A percentile compares a stretch with the other conserved stretches of the same genome.
phyloP scores from a whole-genome alignment of 2,113 vertebrate genomes.

The Progne subis region DNA sequence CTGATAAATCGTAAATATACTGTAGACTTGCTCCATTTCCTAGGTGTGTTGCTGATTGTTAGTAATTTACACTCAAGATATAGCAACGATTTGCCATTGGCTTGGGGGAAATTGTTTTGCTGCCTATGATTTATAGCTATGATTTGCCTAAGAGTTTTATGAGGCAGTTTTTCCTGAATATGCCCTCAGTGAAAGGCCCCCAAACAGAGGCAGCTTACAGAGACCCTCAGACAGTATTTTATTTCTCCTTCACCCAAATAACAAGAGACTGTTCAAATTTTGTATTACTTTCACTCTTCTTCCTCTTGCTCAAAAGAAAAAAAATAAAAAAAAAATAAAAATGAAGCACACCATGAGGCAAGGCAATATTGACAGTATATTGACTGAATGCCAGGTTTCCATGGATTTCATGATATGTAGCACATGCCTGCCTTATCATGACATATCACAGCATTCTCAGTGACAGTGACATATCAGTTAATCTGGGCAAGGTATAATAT shows the following conservation, averaged over 20 bases:
- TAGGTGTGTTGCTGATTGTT: slow-evolving; percentile 71
- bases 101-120: slow-evolving; percentile 70
- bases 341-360: not conserved
- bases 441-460: not conserved
- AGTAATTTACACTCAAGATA: slow-evolving; percentile 71
- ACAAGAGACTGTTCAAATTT: slow-evolving; percentile 2
- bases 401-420: not conserved
- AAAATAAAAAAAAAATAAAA: not conserved
- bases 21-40: slow-evolving; percentile 65
- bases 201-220: slow-evolving; percentile 36
- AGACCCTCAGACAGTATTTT: slow-evolving; percentile 36
- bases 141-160: slow-evolving; percentile 74
- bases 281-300: not conserved
- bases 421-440: not conserved
- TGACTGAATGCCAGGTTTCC: not conserved
- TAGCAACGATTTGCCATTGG: slow-evolving; percentile 71
- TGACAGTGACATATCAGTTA: not conserved
- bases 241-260: slow-evolving; percentile 55
- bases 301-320: not conserved
- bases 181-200: slow-evolving; percentile 60
- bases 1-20: slow-evolving; percentile 71
- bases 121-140: slow-evolving; percentile 69
- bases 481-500: not conserved
- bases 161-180: slow-evolving; percentile 69
- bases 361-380: not conserved